Conservation (phyloP, 92 coral and sea anemone species). For the Zoanthus gigantus region DNA sequence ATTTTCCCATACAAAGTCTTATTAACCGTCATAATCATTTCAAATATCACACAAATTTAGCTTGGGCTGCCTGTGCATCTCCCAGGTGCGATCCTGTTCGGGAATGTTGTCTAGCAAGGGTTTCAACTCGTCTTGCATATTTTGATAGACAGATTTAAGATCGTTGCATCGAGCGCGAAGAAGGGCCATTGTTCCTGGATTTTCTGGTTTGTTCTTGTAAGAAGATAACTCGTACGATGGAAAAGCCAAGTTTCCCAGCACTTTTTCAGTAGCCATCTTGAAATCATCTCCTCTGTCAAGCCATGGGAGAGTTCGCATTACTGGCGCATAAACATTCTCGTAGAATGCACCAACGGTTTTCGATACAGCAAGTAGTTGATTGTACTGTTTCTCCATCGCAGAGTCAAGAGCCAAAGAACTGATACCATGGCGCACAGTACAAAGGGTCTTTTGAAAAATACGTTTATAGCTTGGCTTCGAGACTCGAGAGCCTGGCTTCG, state of each 20-base stretch:
- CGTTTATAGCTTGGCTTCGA: not conserved
- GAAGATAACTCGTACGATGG: conserved; percentile 66
- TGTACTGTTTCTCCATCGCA: conserved; percentile 71
- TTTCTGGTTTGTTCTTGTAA: conserved; percentile 57
- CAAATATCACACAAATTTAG: too few relatives aligned
- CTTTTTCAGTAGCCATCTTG: conserved; percentile 70
- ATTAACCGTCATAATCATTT: too few relatives aligned
- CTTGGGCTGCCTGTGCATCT: too few relatives aligned
- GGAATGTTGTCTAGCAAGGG: conserved; percentile 57
- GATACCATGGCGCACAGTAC: not conserved
- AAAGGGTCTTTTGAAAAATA: not conserved
- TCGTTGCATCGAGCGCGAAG: conserved; percentile 64
- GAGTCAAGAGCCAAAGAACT: not conserved
- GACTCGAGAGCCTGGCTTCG: too few relatives aligned
- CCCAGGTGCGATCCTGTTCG: conserved; percentile 34
- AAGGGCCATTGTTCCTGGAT: conserved; percentile 40
- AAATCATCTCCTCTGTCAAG: conserved; percentile 63
- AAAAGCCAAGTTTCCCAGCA: conserved; percentile 67
- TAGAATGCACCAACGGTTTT: conserved; percentile 68
- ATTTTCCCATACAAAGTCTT: too few relatives aligned
- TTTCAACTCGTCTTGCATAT: conserved; percentile 65
- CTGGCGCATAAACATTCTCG: conserved; percentile 70
- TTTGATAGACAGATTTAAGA: conserved; percentile 58
- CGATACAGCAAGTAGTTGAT: conserved; percentile 64
- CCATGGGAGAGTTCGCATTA: conserved; percentile 72